Evolutionary conservation across 2,797 vertebrate genomes (phyloP).

Genomic region (Scyliorhinus canicula): DNA sequence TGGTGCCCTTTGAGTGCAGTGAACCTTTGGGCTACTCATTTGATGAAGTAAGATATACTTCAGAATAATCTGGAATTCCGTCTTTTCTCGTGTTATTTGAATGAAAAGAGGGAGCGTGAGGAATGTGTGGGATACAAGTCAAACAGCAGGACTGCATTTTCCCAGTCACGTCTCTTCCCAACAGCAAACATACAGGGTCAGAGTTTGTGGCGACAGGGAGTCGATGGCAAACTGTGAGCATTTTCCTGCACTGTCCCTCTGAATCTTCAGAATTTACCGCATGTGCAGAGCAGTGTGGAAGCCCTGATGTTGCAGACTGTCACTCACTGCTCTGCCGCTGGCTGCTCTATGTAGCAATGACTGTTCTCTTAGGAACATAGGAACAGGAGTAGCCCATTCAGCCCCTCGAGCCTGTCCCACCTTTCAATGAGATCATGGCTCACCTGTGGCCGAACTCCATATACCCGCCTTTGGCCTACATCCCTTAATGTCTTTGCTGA

Average conservation of each 20-base stretch:
- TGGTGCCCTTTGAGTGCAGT: background rate
- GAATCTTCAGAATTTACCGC: background rate
- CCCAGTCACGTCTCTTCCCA: background rate
- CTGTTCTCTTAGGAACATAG: too few species aligned
- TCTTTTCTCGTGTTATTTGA: background rate
- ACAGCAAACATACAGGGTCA: background rate
- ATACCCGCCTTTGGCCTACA: too few species aligned
- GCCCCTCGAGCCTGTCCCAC: too few species aligned
- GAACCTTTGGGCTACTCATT: background rate
- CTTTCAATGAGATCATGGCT: too few species aligned
- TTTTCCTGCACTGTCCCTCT: background rate
- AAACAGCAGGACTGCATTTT: background rate
- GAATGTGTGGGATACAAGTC: background rate
- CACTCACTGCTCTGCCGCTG: too few species aligned
- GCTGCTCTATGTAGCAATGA: background rate
- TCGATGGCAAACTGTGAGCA: background rate
- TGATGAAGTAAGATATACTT: background rate
- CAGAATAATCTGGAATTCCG: background rate
- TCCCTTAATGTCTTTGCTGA: too few species aligned
- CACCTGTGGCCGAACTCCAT: too few species aligned
- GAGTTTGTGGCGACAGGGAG: background rate
- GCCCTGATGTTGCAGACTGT: background rate
- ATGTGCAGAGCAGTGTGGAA: background rate
- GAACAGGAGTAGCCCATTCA: too few species aligned
- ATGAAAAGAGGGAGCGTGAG: background rate